Evolutionary conservation across 1,140 invertebrate genomes (phyloP).

Genomic region (Brachionus koreanus): DNA sequence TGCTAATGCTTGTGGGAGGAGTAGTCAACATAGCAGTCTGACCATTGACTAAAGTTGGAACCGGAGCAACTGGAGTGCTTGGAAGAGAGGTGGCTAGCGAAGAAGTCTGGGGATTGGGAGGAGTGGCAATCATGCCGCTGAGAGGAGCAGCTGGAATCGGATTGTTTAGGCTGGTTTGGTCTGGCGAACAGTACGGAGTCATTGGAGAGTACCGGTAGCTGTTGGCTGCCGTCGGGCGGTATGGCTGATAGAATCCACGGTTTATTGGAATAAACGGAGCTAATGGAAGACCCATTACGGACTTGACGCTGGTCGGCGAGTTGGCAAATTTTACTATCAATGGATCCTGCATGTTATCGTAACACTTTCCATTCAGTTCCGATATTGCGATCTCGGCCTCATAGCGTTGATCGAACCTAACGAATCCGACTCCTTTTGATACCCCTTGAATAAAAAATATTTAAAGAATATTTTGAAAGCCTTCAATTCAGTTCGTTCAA

Average conservation of each 20-base stretch:
- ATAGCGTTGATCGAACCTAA: conserved; percentile 92
- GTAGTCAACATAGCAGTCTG: neutral
- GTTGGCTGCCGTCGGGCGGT: neutral
- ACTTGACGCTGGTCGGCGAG: conserved; percentile 60
- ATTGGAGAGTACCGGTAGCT: conserved; percentile 32
- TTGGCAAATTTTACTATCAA: conserved; percentile 99
- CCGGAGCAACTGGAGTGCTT: conserved; percentile 8
- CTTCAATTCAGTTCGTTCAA: neutral
- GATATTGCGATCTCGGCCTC: conserved; percentile 96
- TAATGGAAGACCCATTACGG: conserved; percentile 36
- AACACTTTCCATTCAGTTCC: conserved; percentile 89
- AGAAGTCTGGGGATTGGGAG: neutral
- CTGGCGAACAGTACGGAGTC: neutral
- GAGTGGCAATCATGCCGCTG: neutral
- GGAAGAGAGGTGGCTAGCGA: neutral
- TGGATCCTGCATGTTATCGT: conserved; percentile 85
- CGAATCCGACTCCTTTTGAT: conserved; percentile 98
- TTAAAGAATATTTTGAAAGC: neutral
- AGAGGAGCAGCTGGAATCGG: neutral
- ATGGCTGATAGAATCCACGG: conserved; percentile 42
- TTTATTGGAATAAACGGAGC: conserved; percentile 31
- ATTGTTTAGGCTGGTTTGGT: neutral
- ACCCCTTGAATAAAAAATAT: conserved; percentile 66
- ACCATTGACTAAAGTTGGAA: neutral
- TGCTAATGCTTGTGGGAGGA: conserved; percentile 31